Percentiles rank a stretch among this genome's conserved stretches.
These are phyloP conservation scores for Saccopteryx leptura DNA, from an alignment of 2,113 vertebrate species.

Conservation along the genomic window DNA sequence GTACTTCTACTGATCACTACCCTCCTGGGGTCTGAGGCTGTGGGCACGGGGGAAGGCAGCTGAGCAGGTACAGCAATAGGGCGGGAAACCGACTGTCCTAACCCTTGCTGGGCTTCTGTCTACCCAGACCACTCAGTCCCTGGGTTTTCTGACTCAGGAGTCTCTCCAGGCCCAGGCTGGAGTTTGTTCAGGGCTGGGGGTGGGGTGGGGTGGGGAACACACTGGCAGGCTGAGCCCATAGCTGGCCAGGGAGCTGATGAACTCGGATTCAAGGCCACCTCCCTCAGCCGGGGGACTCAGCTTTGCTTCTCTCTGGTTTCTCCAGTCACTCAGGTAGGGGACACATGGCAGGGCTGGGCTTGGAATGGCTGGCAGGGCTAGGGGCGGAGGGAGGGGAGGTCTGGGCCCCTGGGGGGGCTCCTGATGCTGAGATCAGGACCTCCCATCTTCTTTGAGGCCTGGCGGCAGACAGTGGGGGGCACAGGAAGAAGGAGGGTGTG, in stretches of 20 bases:
- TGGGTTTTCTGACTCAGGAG: neutral
- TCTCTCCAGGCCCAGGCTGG: no score
- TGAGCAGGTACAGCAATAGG: neutral
- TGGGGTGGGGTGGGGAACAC: rapidly evolving
- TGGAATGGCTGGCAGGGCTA: neutral
- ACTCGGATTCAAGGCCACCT: rapidly evolving
- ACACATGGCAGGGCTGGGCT: neutral
- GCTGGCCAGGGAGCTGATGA: rapidly evolving
- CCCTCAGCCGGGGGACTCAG: neutral
- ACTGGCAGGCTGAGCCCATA: neutral
- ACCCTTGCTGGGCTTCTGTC: neutral
- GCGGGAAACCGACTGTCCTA: rapidly evolving
- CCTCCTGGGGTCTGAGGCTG: neutral
- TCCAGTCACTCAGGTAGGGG: neutral
- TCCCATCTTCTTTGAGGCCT: neutral
- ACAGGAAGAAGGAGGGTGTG: neutral
- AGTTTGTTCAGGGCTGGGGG: neutral
- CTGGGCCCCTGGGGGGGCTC: neutral
- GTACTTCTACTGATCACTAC: rapidly evolving
- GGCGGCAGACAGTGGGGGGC: rapidly evolving
- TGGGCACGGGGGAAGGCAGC: neutral
- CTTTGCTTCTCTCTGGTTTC: neutral
- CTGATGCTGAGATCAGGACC: neutral
- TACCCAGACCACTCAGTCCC: neutral
- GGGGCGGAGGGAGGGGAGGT: neutral